Conservation (phyloP, 1,140 invertebrate genomes). For the Copidosoma floridanum region DNA sequence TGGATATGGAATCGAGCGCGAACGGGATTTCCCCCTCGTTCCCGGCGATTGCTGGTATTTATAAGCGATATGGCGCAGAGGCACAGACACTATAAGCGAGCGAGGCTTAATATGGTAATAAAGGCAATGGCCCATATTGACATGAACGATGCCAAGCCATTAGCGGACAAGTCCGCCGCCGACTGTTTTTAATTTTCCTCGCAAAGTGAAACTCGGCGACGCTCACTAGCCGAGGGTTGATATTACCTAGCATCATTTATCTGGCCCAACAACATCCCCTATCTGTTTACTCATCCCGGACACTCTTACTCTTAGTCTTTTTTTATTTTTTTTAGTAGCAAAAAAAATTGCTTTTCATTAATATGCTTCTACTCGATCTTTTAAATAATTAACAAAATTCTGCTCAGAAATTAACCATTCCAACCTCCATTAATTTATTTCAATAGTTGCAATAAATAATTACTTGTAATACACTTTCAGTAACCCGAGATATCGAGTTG, state of each 20-base stretch:
- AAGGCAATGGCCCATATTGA: constrained; percentile 58
- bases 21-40: constrained; percentile 37
- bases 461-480: too few species aligned
- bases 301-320: too few species aligned
- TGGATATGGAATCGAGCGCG: constrained; percentile 11
- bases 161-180: constrained; percentile 49
- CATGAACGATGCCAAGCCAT: constrained; percentile 57
- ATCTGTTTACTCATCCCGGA: too few species aligned
- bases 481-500: too few species aligned
- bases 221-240: constrained; percentile 49
- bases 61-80: constrained; percentile 49
- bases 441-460: too few species aligned
- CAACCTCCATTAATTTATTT: too few species aligned
- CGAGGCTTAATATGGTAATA: constrained; percentile 56
- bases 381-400: too few species aligned
- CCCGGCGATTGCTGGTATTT: constrained; percentile 56
- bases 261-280: too few species aligned
- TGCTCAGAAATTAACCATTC: too few species aligned
- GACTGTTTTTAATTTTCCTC: constrained; percentile 58
- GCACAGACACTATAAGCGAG: not conserved
- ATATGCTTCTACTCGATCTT: too few species aligned
- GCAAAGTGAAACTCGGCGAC: constrained; percentile 53
- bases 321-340: too few species aligned
- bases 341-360: too few species aligned
- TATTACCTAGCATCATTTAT: constrained; percentile 57